Base-by-base conservation (phyloP, 2,888 invertebrate species). In the Adelognathus sp. region DNA sequence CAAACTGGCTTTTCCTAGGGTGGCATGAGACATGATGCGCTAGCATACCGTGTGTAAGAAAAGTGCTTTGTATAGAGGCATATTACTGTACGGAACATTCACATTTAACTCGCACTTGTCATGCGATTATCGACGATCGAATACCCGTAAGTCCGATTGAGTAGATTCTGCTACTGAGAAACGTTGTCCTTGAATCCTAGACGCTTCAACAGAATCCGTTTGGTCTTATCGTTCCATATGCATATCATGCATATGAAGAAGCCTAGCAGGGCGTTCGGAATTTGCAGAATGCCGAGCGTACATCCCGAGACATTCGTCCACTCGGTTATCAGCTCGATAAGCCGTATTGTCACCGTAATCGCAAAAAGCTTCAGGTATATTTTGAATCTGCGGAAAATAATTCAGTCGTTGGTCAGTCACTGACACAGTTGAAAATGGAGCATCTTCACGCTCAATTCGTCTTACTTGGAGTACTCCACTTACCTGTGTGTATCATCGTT, bases 291-390 rank as follows among this genome's bases (percentile, higher is more conserved):
- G 85, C 80, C 94, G 95, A 95, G 46, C n/a, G n/a, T n/a, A 94
- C 85, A 74, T 90, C 90, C 3, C 90, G 81, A 0, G n/a, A 77
- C 64, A 6, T 92, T 93, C 3, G 93, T 93, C 3, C 93, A 81
- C 93, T 95, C 96, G 46, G 96, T 96, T 75, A 97, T 92, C 60
- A 96, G 93, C 89, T 97, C 97, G 92, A 95, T 94, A 0, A 94
- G 93, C 97, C 97, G 97, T 87, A 96, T 97, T 16, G 96, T 94
- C 0, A 97, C 97, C 96, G 97, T 97, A 27, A 97, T 96, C 84
- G 97, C 93, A 88, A 97, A 95, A 39, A 97, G 92, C 87, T 97
- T 96, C 85, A 97, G 87, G 89, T 97, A 97, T 2, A 97, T 92
- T 29, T 94, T 95, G 89, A 96, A 96, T 91, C 97, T 97, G 92